These are phyloP conservation scores for Poeciliopsis occidentalis DNA, from an alignment of 2,113 vertebrate species.

Conservation along the genomic window DNA sequence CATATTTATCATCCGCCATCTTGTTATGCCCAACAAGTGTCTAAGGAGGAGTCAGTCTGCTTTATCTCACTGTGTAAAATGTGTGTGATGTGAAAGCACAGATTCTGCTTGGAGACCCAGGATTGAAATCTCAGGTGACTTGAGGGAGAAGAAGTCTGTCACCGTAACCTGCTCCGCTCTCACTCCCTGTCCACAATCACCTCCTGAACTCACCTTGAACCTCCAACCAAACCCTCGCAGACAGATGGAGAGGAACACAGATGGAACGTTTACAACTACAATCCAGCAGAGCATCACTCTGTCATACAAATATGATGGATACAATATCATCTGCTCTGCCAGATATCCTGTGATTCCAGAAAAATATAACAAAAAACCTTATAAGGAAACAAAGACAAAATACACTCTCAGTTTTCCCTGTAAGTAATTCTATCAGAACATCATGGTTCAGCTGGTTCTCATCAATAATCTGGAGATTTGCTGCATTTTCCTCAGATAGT, in stretches of 20 bases:
- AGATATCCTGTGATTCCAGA: constrained; percentile 13
- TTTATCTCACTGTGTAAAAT: background rate
- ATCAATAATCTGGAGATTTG: constrained; percentile 3
- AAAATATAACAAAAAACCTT: background rate
- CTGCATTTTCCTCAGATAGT: constrained; percentile 29
- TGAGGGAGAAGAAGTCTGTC: constrained; percentile 11
- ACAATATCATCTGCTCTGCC: constrained; percentile 12
- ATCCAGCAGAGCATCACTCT: constrained; percentile 20
- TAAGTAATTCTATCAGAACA: constrained; percentile 6
- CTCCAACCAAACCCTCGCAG: constrained; percentile 11
- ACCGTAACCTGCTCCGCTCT: constrained; percentile 18
- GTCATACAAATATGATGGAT: constrained; percentile 20
- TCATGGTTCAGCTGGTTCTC: constrained; percentile 7
- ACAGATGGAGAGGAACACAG: constrained; percentile 1
- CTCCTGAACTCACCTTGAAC: constrained; percentile 22
- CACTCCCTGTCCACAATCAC: constrained; percentile 24
- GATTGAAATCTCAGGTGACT: constrained; percentile 6
- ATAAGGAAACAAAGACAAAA: background rate
- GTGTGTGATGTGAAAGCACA: background rate
- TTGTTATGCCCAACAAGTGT: too few relatives aligned
- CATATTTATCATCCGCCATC: too few relatives aligned
- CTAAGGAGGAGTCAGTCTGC: background rate
- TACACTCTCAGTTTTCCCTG: constrained; percentile 6
- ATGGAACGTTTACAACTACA: constrained; percentile 18
- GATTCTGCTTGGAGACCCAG: constrained; percentile 16